phyloP scores from a whole-genome alignment of 2,797 vertebrate species.

The Mus minutoides region DNA sequence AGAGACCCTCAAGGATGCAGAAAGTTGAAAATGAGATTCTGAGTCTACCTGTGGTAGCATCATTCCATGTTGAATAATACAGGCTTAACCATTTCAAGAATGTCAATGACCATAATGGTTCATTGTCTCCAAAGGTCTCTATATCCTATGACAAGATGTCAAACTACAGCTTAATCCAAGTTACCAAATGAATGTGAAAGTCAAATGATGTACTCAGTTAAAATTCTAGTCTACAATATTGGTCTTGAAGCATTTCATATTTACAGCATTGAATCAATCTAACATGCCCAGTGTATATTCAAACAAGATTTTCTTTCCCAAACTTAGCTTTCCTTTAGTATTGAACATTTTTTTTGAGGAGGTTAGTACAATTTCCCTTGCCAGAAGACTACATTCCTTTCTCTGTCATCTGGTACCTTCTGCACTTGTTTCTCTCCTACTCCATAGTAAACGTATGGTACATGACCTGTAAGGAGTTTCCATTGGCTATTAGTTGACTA shows the following conservation, averaged over 20 bases:
- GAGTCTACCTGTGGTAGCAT: neutral
- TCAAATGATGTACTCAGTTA: neutral
- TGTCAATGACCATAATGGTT: neutral
- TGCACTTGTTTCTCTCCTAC: neutral
- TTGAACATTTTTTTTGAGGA: neutral
- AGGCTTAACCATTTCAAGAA: neutral
- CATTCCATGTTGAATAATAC: fast-evolving
- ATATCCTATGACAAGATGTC: neutral
- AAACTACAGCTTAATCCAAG: neutral
- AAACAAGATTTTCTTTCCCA: neutral
- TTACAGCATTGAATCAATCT: neutral
- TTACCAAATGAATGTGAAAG: neutral
- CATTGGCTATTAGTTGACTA: neutral
- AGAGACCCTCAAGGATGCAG: neutral
- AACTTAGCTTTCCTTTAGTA: neutral
- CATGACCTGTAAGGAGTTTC: neutral
- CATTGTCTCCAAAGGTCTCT: neutral
- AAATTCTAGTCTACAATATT: neutral
- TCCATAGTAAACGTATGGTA: neutral
- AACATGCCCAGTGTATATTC: neutral
- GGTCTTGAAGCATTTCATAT: neutral
- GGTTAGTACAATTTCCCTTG: neutral
- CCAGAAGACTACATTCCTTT: neutral
- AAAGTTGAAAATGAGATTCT: neutral
- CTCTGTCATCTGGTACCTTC: neutral